These are phyloP conservation scores for Microtus richardsoni DNA, from an alignment of 2,113 vertebrate genomes.

Conservation along the genomic window DNA sequence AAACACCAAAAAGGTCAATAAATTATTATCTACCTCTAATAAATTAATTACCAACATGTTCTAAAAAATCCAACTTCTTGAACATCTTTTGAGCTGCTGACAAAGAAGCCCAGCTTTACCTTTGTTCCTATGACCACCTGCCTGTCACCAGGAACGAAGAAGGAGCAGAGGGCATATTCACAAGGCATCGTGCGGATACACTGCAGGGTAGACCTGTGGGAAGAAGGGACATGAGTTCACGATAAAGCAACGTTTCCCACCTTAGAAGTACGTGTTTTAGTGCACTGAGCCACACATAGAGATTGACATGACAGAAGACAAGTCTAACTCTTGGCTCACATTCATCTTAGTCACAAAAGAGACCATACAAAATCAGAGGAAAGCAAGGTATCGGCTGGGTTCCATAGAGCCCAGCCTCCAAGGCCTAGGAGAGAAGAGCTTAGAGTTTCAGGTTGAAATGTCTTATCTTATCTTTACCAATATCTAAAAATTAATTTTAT, in stretches of 20 bases:
- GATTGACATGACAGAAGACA: neutral
- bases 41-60: neutral
- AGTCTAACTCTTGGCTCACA: neutral
- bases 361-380: neutral
- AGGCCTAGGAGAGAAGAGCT: neutral
- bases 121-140: constrained; percentile 97
- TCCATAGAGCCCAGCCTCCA: neutral
- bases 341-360: neutral
- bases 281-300: neutral
- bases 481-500: neutral
- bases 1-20: neutral
- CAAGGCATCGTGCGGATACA: constrained; percentile 97
- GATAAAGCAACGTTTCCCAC: neutral
- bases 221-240: neutral
- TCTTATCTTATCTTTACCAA: neutral
- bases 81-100: neutral
- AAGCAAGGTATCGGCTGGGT: neutral
- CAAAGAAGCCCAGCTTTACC: constrained; percentile 84
- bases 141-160: constrained; percentile 96
- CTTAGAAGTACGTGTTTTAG: neutral
- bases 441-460: neutral
- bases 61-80: neutral
- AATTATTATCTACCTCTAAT: neutral
- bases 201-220: constrained; percentile 93
- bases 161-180: constrained; percentile 95